These are phyloP conservation scores for Lampris megalopsis DNA, from an alignment of 2,113 vertebrate genomes.

Conservation along the genomic window DNA sequence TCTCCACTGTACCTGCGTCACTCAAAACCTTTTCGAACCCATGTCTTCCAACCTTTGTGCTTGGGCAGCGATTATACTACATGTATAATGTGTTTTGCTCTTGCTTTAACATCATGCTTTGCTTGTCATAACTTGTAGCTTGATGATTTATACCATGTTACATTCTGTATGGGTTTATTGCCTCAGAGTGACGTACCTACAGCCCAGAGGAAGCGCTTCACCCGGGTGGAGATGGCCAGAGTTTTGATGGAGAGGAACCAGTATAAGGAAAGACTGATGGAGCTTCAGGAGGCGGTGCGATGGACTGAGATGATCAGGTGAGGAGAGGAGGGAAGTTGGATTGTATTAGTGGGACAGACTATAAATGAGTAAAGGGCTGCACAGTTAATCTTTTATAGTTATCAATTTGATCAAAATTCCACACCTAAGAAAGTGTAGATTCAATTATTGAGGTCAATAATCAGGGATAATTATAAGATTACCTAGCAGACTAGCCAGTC, in stretches of 20 bases:
- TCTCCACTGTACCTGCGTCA: too few species aligned
- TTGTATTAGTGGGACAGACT: not conserved
- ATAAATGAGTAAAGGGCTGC: not conserved
- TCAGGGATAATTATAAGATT: too few species aligned
- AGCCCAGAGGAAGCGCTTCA: conserved; percentile 96
- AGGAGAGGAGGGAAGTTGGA: conserved; percentile 1
- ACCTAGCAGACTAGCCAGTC: too few species aligned
- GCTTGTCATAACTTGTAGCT: not conserved
- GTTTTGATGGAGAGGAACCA: conserved; percentile 99
- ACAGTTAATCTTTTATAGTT: not conserved
- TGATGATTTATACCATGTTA: not conserved
- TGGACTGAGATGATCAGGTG: conserved; percentile 99
- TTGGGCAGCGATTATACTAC: too few species aligned
- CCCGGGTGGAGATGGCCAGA: conserved; percentile 96
- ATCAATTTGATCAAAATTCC: too few species aligned
- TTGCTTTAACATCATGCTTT: too few species aligned
- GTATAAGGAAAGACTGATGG: conserved; percentile 98
- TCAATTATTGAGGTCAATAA: too few species aligned
- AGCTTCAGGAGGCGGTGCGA: conserved; percentile 96
- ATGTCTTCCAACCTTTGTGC: too few species aligned
- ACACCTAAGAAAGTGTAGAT: too few species aligned
- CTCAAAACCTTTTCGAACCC: too few species aligned
- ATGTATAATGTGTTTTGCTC: too few species aligned
- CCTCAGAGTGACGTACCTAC: conserved; percentile 94
- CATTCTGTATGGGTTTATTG: conserved; percentile 29